Base-by-base conservation (phyloP, 2,797 vertebrate species). In the Ambastaia sidthimunki region DNA sequence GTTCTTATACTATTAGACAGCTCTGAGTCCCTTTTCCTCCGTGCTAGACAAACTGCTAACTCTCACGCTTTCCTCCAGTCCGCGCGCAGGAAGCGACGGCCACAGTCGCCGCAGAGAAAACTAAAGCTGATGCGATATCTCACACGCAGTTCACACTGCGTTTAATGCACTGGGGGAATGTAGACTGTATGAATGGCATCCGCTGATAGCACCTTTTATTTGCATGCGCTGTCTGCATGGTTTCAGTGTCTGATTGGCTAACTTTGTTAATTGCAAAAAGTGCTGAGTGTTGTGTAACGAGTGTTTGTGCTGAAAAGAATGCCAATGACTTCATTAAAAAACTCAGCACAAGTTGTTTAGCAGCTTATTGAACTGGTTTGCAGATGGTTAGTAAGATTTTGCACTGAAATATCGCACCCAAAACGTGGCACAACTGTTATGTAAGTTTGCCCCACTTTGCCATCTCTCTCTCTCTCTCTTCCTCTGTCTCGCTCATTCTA, bases 1-100 rank as follows among this genome's bases (percentile, higher is more conserved):
- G 62, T 66, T 84, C 48, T 78, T 62, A 78, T 65, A 67, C 83
- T 74, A 74, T 84, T 82, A 81, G 86, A 84, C 85, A 82, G 85
- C 85, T 71, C 79, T 23, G 76, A 73, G 80, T 82, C 69, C 71
- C 21, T 44, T 72, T 71, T 81, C 23, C 37, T 71, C 74, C 12
- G 44, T 80, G 71, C 68, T 48, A 71, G 74, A 74, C 44, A 77
- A 76, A 70, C 55, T 71, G 59, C 72, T 69, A 10, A 55, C 82
- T 84, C 59, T 57, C 77, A 72, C 73, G 76, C 72, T 79, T 75
- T 66, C 54, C 65, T 80, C 41, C 55, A 65, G 71, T 70, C 70
- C 67, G 76, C 31, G 63, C 76, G 62, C 69, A 70, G 69, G 41
- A 74, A 74, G 70, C 41, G 57, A 59, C 62, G 54, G 72, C 47